Evolutionary conservation across 2,113 vertebrate species (phyloP), one percentile per base, ranked within the genome.

Genomic region (Xenopus laevis): DNA sequence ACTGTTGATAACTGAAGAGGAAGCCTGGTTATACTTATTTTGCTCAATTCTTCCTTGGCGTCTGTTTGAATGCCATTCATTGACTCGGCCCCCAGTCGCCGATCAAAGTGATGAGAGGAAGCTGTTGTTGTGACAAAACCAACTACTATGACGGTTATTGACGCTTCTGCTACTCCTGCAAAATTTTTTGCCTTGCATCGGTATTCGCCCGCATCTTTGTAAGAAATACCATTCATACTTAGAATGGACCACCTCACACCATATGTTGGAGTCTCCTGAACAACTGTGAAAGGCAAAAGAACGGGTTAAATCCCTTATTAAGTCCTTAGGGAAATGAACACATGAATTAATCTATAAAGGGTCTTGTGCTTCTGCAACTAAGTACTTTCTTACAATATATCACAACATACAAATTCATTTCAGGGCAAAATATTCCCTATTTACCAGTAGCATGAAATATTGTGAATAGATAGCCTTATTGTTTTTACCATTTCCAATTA

Each of bases 241-340:
- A 99, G 92, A 78, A 99, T 94, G 81, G 97, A 99, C 96, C 96
- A 98, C 63, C 90, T 87, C 68, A 94, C 85, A 60, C 97, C 97
- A 13, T 98, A 93, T 47, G 85, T 89, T 52, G 96, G 97, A 78
- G 95, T 95, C 79, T 99, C 96, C 81, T 98, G 94, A 73, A 99
- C 90, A 74, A 95, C 97, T 99, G 59, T 10, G 77, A 79, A 71
- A 55, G 8, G 77, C 72, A 82, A 59, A 2, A 85, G 86, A 76
- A 52, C 10, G 40, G 33, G 33, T 40, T 40, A 40, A 7, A 27
- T 2, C 23, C 4, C 23, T 27, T 27, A 27, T 27, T 27, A 27
- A 27, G 23, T 27, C 23, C 17, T n/a, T 13, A 53, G 13, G 12
- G 17, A 53, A 40, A 40, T 40, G 33, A 40, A 40, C 33, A 73